phyloP scores from a whole-genome alignment of 2,888 invertebrate genomes.

The Stenchaetothrips biformis region DNA sequence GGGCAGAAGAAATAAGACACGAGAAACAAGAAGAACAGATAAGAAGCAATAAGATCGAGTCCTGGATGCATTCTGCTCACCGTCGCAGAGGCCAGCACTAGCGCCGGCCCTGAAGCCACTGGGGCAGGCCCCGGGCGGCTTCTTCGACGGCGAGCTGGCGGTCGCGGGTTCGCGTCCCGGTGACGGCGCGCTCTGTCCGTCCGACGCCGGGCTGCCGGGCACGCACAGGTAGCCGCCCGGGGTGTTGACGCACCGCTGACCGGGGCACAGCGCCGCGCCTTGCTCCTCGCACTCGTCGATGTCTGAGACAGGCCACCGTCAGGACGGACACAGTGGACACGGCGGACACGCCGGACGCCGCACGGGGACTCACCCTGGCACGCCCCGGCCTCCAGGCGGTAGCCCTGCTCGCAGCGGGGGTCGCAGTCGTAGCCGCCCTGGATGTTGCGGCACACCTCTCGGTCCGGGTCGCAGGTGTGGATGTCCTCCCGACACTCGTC shows the following conservation, averaged over 20 bases:
- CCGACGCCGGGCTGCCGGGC: constrained; percentile 41
- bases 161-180: constrained; percentile 47
- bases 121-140: not conserved
- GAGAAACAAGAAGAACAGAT: no score
- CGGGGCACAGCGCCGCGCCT: constrained; percentile 59
- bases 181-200: constrained; percentile 50
- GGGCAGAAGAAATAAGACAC: no score
- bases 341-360: no score
- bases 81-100: not conserved
- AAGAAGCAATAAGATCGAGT: no score
- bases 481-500: constrained; percentile 61
- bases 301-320: constrained; percentile 29
- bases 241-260: constrained; percentile 65
- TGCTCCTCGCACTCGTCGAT: constrained; percentile 67
- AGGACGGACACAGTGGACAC: no score
- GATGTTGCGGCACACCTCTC: constrained; percentile 47
- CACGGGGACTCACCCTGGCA: not conserved
- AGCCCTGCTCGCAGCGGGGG: constrained; percentile 32
- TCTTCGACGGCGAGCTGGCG: not conserved
- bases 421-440: constrained; percentile 50
- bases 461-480: constrained; percentile 41
- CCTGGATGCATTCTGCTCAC: no score
- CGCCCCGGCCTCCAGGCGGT: constrained; percentile 33
- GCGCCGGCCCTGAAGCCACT: not conserved
- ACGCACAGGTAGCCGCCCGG: constrained; percentile 66